Base-by-base conservation (phyloP, 2,797 vertebrate species). In the Danio choprae region DNA sequence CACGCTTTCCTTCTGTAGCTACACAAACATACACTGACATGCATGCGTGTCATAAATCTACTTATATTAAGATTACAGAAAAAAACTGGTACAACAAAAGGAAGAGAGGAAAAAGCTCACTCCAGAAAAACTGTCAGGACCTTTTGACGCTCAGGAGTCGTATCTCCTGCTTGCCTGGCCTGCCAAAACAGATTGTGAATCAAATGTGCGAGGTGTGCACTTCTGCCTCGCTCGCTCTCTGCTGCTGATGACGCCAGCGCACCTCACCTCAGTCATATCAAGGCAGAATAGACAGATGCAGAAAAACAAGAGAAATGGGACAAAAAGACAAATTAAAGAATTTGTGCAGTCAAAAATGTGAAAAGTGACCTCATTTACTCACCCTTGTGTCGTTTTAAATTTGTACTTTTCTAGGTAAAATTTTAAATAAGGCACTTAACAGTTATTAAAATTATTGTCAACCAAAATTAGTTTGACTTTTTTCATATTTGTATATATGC, bases 121-220 rank as follows among this genome's bases (percentile, higher is more conserved):
- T 88, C 87, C n/a, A 85, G 88, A 87, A 87, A 87, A 89, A 88
- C 87, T 91, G 92, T 91, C 92, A 85, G 85, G 86, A 88, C 83
- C 60, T 62, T 77, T 91, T 76, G 77, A 79, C 7, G 87, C 84
- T 89, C 80, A 85, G 87, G 87, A 89, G 87, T 82, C 70, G 48
- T 87, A 88, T 91, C 84, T 89, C 86, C 88, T 67, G 83, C 81
- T 83, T 29, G 83, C 87, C 83, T 69, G 62, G 53, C 82, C 90
- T 93, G 92, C 90, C 92, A 92, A 82, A 77, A 75, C 77, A 0
- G 55, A 90, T 91, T 73, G 58, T 69, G 77, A 81, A 9, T 91
- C 91, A 93, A 80, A 75, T 0, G 73, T 74, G 81, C 44, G 69
- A 83, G 79, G 77, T 86, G 77, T 79, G 74, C 70, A 60, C 56